Percentiles rank a stretch among this genome's conserved stretches.
Conservation (phyloP, 2,113 vertebrate genomes). For the Todiramphus saurophagus region DNA sequence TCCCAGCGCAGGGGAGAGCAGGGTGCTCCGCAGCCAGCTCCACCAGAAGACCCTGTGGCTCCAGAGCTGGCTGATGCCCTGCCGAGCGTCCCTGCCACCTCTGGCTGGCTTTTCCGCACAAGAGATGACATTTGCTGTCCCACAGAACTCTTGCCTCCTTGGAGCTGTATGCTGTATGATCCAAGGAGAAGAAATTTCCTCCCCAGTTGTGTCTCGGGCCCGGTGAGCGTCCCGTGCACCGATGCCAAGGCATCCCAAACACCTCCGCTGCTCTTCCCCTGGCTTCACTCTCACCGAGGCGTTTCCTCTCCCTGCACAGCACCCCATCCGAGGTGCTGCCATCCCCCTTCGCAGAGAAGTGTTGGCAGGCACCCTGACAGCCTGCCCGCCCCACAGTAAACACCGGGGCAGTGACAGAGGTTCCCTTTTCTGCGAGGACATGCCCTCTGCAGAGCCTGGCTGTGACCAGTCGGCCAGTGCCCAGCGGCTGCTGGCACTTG, state of each 20-base stretch:
- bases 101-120: not conserved
- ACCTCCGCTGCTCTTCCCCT: not conserved
- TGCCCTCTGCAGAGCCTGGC: not conserved
- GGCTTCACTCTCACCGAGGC: fast-evolving
- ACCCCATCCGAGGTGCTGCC: not conserved
- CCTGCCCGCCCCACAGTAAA: not conserved
- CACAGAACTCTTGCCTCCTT: not conserved
- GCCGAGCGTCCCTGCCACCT: fast-evolving
- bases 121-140: not conserved
- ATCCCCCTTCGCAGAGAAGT: not conserved
- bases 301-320: not conserved
- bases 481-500: not conserved
- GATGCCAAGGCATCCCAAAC: fast-evolving
- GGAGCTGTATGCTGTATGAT: fast-evolving
- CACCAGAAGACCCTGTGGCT: fast-evolving
- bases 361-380: not conserved
- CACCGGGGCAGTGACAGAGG: not conserved
- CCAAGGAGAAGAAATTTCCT: not conserved
- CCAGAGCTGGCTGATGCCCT: too few species aligned
- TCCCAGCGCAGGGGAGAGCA: fast-evolving
- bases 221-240: fast-evolving
- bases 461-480: too few species aligned
- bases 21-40: not conserved
- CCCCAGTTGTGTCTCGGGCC: not conserved
- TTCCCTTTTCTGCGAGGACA: not conserved